A percentile compares a stretch with the other conserved stretches of the same genome.
Conservation (phyloP, 2,113 vertebrate species). For the Gracilinanus agilis region DNA sequence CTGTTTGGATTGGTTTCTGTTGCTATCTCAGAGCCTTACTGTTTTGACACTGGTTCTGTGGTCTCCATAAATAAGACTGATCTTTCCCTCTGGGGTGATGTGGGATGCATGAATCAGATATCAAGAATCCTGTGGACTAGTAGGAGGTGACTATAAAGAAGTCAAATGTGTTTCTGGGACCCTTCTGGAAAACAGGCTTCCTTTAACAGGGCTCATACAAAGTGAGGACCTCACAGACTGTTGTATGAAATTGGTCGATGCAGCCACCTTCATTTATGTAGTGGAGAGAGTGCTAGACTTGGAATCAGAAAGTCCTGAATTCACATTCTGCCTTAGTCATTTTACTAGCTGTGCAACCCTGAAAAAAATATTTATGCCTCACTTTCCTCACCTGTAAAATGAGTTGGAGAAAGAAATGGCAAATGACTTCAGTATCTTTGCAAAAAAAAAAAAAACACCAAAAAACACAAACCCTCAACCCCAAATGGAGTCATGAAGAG, state of each 20-base stretch:
- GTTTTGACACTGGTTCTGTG: neutral
- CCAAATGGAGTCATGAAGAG: too few species aligned
- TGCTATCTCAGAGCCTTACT: neutral
- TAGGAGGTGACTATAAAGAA: neutral
- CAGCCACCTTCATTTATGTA: neutral
- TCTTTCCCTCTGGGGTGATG: neutral
- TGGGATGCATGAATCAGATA: neutral
- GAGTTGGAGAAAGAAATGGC: too few species aligned
- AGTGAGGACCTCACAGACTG: neutral
- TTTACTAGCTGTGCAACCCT: neutral
- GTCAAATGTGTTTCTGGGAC: neutral
- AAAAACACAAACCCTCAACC: too few species aligned
- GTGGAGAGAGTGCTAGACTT: neutral
- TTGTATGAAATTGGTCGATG: neutral
- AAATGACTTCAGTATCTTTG: too few species aligned
- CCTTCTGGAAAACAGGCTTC: neutral
- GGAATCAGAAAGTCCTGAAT: neutral
- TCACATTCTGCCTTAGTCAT: neutral
- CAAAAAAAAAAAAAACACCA: too few species aligned
- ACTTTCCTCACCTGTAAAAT: neutral
- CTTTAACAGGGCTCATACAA: neutral
- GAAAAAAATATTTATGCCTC: neutral
- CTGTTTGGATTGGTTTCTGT: neutral
- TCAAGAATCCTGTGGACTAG: neutral
- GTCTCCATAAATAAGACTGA: neutral